Conservation (phyloP, 2,888 invertebrate genomes). For the Dasypolia templi region DNA sequence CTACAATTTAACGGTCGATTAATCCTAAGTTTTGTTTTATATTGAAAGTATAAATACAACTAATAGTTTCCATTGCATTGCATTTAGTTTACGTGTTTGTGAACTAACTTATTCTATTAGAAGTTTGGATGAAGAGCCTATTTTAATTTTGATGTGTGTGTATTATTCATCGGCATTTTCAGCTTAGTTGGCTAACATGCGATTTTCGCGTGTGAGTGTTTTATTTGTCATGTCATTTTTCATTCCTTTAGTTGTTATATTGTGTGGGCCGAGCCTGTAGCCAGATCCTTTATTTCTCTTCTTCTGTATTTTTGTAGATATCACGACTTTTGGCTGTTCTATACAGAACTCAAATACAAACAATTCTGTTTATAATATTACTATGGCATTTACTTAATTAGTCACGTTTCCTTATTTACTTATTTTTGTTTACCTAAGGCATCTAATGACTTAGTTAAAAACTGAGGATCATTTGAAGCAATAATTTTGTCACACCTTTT, state of each 20-base stretch:
- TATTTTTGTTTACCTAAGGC: background rate
- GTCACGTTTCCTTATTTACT: conserved; percentile 20
- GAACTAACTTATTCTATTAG: conserved; percentile 56
- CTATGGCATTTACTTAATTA: conserved; percentile 62
- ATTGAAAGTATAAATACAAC: conserved; percentile 32
- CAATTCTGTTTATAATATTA: conserved; percentile 16
- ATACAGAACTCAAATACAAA: conserved; percentile 7
- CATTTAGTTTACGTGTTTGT: conserved; percentile 46
- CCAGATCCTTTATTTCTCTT: background rate
- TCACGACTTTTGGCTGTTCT: background rate
- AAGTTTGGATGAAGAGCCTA: conserved; percentile 41
- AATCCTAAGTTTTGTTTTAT: conserved; percentile 19
- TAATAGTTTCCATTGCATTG: conserved; percentile 24
- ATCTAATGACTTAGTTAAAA: conserved; percentile 11
- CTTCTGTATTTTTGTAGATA: background rate
- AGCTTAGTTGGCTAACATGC: conserved; percentile 47
- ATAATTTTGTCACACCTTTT: background rate
- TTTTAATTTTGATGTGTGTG: conserved; percentile 51
- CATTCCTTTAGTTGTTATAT: conserved; percentile 50
- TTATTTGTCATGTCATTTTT: conserved; percentile 59
- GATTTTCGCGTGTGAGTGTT: conserved; percentile 42
- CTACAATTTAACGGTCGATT: conserved; percentile 15
- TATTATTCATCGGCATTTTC: conserved; percentile 55
- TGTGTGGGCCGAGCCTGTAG: conserved; percentile 40
- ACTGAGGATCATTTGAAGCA: background rate